phyloP scores from a whole-genome alignment of 2,797 vertebrate genomes.

The Tapirus indicus region DNA sequence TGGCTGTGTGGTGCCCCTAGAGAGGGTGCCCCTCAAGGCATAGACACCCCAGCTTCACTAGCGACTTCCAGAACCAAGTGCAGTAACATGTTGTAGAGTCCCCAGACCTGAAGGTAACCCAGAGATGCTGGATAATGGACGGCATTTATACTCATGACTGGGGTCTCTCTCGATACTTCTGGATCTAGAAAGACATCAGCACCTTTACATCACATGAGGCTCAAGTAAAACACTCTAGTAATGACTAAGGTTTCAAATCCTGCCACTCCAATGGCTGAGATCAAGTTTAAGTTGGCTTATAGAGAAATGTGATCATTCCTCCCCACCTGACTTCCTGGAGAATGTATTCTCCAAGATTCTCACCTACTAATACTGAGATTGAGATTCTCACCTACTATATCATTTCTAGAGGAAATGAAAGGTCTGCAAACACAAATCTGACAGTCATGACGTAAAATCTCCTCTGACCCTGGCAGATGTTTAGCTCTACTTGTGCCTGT shows the following conservation, averaged over 20 bases:
- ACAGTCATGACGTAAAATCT: accelerated
- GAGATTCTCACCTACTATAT: neutral
- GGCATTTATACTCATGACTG: neutral
- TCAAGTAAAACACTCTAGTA: neutral
- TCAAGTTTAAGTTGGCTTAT: constrained; percentile 26
- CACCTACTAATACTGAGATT: neutral
- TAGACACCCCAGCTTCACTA: neutral
- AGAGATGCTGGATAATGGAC: neutral
- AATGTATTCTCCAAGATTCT: neutral
- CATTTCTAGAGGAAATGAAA: neutral
- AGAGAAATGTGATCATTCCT: neutral
- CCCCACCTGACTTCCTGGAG: neutral
- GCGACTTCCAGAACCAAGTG: neutral
- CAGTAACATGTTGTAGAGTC: neutral
- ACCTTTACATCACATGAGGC: neutral
- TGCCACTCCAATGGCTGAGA: neutral
- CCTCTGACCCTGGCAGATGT: accelerated
- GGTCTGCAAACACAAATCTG: neutral
- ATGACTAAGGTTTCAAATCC: neutral
- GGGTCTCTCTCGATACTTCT: neutral
- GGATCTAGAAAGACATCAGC: neutral
- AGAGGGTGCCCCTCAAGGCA: neutral
- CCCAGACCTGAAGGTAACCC: neutral
- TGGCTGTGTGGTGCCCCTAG: neutral
- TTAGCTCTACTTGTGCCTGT: neutral